Evolutionary conservation across 2,797 vertebrate species (phyloP), one percentile per base, ranked within the genome.

Genomic region (Macrochelys suwanniensis): DNA sequence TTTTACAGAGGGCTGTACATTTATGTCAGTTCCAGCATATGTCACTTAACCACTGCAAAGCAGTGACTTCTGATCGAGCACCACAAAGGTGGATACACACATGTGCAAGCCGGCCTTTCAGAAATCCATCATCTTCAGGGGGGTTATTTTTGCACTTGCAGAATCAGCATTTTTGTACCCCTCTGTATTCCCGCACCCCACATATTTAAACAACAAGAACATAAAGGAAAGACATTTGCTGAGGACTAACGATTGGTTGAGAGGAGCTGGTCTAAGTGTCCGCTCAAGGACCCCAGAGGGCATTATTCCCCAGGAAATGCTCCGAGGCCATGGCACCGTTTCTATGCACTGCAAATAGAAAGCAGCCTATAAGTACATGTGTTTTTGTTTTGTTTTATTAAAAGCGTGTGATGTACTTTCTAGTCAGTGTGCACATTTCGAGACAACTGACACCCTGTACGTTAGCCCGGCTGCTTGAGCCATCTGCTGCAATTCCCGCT

Each of bases 401-500:
- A 13, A 80, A 47, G 4, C 7, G 5, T 82, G 49, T 26, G 33
- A 42, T 5, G 49, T 4, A 5, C 13, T 51, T 50, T 15, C 49
- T 31, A 88, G 59, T 6, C 79, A 61, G 47, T 45, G 9, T 8
- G 1, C 0, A 0, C 1, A 1, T 61, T 76, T 21, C 77, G 51
- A 2, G 74, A 42, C 37, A 33, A 17, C 61, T 1, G 9, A 42
- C 11, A 11, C 68, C 37, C 31, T 5, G 71, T 85, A 57, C 33
- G 37, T 5, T 21, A 1, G 8, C 15, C 56, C 5, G 1, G 17
- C 16, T 42, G 12, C 28, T 4, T 6, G 7, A 23, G 42, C 2
- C 54, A 33, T 0, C 33, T 2, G 4, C 1, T n/a, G 3, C 0
- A 2, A 15, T 6, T 4, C 57, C 42, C 16, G 71, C 3, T 79